Conservation (phyloP, 1,140 invertebrate species). For the Ostrea denselamellosa region DNA sequence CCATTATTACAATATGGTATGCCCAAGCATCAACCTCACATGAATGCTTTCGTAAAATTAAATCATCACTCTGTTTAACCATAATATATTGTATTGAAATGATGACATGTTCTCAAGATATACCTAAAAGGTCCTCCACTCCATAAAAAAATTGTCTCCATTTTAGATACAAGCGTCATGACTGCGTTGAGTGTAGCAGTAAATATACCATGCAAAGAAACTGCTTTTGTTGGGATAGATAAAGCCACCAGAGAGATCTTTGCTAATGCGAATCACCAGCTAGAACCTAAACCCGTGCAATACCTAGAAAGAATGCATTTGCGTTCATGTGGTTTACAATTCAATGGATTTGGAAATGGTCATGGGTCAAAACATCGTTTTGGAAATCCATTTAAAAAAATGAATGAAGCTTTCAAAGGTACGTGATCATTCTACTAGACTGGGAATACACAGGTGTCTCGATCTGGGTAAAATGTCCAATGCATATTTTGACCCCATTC, state of each 20-base stretch:
- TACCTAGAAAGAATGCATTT: background rate
- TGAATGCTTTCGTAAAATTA: no score
- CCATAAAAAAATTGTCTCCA: no score
- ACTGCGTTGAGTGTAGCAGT: slow-evolving; percentile 22
- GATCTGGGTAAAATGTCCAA: no score
- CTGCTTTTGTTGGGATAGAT: slow-evolving; percentile 46
- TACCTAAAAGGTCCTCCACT: no score
- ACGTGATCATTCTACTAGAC: no score
- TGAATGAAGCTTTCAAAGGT: background rate
- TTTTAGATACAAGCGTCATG: background rate
- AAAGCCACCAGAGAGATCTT: background rate
- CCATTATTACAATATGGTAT: no score
- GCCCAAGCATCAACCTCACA: background rate
- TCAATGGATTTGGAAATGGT: background rate
- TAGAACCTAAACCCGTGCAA: background rate
- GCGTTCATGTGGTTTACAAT: background rate
- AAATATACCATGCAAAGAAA: slow-evolving; percentile 36
- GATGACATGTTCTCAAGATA: no score
- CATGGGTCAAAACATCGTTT: background rate
- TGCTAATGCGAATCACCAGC: background rate
- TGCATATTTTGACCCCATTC: no score
- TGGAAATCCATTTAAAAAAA: background rate
- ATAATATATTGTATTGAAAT: no score
- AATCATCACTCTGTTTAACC: no score
- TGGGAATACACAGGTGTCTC: no score